Evolutionary conservation across 2,113 vertebrate species (phyloP), one percentile per base, ranked within the genome.

Genomic region (Okapia johnstoni): DNA sequence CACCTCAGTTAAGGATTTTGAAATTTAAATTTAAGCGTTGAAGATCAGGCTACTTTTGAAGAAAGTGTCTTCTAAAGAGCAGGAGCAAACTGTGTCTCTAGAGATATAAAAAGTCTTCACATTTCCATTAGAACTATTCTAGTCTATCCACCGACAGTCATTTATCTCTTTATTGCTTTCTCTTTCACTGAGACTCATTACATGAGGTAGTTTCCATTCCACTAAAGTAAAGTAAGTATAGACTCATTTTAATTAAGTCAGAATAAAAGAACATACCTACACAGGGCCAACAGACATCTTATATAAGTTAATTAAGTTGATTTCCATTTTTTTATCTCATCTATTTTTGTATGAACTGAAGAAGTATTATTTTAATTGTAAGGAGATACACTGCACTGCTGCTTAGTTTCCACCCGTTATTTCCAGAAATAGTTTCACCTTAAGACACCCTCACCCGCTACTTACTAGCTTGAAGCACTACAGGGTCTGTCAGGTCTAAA

Each of bases 201-300:
- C 58, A 21, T 19, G 16, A 70, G 5, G 11, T 73, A 79, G 19
- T 92, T 96, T 90, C 7, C 10, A 16, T 26, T 46, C 76, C 19
- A 90, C 13, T 10, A 93, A 61, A 10, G 0, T 55, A 90, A 14
- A 95, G 81, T 92, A 94, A 8, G 1, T 46, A 46, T 13, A 58
- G n/a, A 88, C 43, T 48, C 52, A 13, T 95, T 94, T 90, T 66
- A 95, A 93, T 66, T 93, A 83, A 88, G 33, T 7, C 57, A 90
- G 2, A 80, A 30, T 95, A 43, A 90, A 73, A 46, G 2, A 95
- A 87, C n/a, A 90, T 95, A 92, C 55, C 50, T 43, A 19, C 17
- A 30, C 57, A 93, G 5, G 76, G 50, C 26, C 23, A 30, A 60
- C 7, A 85, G n/a, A 88, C 93, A 96, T 81, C 79, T 73, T 97